Evolutionary conservation across 1,140 invertebrate species (phyloP), one percentile per base, ranked within the genome.

Genomic region (Dinoponera quadriceps): DNA sequence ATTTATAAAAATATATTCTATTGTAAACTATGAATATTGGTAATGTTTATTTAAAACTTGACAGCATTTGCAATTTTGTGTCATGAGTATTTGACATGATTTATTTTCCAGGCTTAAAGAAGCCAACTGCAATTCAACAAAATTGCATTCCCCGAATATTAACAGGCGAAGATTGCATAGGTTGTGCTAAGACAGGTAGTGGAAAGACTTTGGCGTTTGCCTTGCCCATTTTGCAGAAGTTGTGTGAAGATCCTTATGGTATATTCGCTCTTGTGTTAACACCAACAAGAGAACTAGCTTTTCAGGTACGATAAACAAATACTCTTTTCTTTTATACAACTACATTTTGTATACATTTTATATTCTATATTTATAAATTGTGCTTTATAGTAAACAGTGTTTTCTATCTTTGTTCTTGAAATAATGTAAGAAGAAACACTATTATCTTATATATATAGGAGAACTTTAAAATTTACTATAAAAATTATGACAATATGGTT

Each of bases 191-290:
- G 95, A 99, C 99, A 49, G 99, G 99, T 25, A 99, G 98, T 73
- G 99, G 99, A 49, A 99, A 99, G 95, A 99, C 99, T 5, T 96
- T 99, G 90, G 98, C 99, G 0, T 99, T 99, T 96, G 98, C 98
- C 4, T 91, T 99, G 22, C 99, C 99, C 0, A 98, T 99, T 90
- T 93, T 99, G 66, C 98, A 99, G 93, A 96, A 97, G 86, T 94
- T 99, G 18, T 96, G 97, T 84, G 97, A 98, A 91, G 98, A 98
- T 92, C 98, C 99, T 0, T 98, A 98, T 93, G 97, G 98, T 81
- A 97, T 99, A 90, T 99, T 98, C 96, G 98, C 98, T 38, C 94
- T 99, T n/a, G 95, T 99, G 54, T 94, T 99, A 18, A 99, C 99
- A 48, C 99, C 99, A 29, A 99, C 99, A 22, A 97, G 99, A 94